phyloP scores from a whole-genome alignment of 2,113 vertebrate species.

The Nipponia nippon region DNA sequence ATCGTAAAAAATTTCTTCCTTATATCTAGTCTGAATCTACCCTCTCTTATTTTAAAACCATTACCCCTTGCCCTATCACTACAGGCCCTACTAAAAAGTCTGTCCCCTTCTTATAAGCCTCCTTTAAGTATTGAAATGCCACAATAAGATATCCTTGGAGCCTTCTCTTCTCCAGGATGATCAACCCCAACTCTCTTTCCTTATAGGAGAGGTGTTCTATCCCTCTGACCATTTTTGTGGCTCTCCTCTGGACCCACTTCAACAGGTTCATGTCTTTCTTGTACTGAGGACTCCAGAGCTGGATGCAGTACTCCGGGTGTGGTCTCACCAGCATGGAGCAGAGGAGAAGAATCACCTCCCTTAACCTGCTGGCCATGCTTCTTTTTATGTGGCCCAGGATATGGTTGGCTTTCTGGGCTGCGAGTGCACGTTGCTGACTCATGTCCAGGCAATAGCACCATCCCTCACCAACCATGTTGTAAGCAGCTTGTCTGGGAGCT shows the following conservation, averaged over 20 bases:
- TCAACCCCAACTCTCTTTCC: neutral
- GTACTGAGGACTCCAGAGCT: accelerated
- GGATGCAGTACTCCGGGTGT: too few species aligned
- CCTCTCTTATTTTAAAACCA: neutral
- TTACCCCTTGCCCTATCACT: neutral
- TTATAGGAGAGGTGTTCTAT: neutral
- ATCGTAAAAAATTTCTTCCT: neutral
- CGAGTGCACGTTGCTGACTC: accelerated
- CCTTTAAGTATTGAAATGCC: neutral
- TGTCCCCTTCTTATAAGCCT: neutral
- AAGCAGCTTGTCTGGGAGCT: neutral
- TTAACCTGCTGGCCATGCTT: accelerated
- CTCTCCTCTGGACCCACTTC: neutral
- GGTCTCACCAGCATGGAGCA: neutral
- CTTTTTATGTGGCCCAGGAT: neutral
- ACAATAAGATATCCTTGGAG: neutral
- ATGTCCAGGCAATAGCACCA: neutral
- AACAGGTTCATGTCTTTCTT: neutral
- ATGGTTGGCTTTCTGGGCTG: neutral
- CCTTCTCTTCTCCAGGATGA: neutral
- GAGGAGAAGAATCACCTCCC: neutral
- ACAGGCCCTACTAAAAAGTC: neutral
- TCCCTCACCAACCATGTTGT: neutral
- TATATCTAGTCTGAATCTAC: neutral
- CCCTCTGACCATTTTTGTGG: neutral